Percentiles rank a stretch among this genome's conserved stretches.
Evolutionary conservation across 2,797 vertebrate genomes (phyloP).

Genomic region (Danio aesculapii): DNA sequence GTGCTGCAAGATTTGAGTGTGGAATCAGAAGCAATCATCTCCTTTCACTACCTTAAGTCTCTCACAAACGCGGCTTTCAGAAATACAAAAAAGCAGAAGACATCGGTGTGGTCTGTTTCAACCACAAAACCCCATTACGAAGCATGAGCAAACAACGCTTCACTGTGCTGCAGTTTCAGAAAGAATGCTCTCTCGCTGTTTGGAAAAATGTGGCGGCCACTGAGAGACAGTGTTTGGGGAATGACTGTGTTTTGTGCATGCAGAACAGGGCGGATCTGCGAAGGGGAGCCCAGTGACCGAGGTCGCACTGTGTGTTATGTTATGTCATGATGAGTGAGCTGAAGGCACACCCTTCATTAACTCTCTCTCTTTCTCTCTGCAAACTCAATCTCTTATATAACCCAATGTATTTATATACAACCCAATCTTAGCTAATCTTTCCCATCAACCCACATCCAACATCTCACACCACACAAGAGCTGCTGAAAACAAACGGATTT

Average conservation of each 20-base stretch:
- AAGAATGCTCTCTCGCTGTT: neutral
- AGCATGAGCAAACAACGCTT: conserved; percentile 6
- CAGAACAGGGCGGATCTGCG: neutral
- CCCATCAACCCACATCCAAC: conserved; percentile 69
- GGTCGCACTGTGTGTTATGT: conserved; percentile 24
- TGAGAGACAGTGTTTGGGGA: conserved; percentile 10
- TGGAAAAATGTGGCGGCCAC: conserved; percentile 15
- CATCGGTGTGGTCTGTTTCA: conserved; percentile 14
- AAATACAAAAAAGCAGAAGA: conserved; percentile 20
- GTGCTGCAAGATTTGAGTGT: neutral
- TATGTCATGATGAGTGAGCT: conserved; percentile 43
- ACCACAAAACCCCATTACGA: conserved; percentile 28
- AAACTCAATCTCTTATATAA: conserved; percentile 38
- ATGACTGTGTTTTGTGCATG: conserved; percentile 1
- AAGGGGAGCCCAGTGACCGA: conserved; percentile 19
- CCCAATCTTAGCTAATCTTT: conserved; percentile 61
- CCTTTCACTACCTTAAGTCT: neutral
- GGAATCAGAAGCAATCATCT: conserved; percentile 11
- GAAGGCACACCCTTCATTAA: conserved; percentile 48
- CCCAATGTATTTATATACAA: conserved; percentile 68
- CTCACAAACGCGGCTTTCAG: neutral
- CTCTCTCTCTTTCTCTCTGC: conserved; percentile 39
- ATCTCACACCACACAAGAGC: conserved; percentile 66
- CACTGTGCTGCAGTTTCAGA: conserved; percentile 10
- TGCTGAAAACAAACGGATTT: conserved; percentile 51